Conservation (phyloP, 2,888 invertebrate genomes). For the Cylloceria caligata region DNA sequence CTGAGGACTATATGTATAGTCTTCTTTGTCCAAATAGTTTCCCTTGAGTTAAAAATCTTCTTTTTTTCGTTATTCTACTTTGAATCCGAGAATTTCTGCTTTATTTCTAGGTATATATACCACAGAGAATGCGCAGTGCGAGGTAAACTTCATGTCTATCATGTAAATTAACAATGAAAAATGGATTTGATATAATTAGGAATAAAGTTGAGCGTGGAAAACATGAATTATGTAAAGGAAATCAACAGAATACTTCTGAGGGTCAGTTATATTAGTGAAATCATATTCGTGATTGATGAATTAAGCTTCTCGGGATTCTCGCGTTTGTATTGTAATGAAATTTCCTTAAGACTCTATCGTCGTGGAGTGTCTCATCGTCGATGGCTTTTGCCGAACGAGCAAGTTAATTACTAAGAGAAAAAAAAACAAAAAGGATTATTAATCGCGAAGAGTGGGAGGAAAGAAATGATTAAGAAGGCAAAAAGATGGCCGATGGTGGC, state of each 20-base stretch:
- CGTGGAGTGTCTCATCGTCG: constrained; percentile 25
- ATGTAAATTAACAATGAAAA: no score
- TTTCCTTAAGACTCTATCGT: constrained; percentile 52
- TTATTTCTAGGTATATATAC: no score
- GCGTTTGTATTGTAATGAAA: constrained; percentile 55
- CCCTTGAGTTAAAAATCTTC: no score
- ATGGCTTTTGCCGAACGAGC: constrained; percentile 47
- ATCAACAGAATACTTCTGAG: constrained; percentile 8
- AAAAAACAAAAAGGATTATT: constrained; percentile 57
- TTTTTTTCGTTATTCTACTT: no score
- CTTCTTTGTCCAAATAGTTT: no score
- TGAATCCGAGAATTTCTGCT: no score
- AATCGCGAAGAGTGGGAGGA: constrained; percentile 20
- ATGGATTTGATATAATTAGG: no score
- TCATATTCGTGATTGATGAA: constrained; percentile 36
- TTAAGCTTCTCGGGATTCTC: constrained; percentile 33
- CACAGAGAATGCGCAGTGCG: no score
- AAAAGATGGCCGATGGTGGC: constrained; percentile 59
- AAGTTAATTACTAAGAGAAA: constrained; percentile 53
- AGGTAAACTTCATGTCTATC: no score
- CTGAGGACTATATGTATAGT: no score
- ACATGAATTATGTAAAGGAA: no score
- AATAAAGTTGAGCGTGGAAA: no score
- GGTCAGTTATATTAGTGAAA: constrained; percentile 4
- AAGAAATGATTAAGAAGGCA: constrained; percentile 48